Evolutionary conservation across 2,797 vertebrate genomes (phyloP), one percentile per base, ranked within the genome.

Genomic region (Morelia viridis): DNA sequence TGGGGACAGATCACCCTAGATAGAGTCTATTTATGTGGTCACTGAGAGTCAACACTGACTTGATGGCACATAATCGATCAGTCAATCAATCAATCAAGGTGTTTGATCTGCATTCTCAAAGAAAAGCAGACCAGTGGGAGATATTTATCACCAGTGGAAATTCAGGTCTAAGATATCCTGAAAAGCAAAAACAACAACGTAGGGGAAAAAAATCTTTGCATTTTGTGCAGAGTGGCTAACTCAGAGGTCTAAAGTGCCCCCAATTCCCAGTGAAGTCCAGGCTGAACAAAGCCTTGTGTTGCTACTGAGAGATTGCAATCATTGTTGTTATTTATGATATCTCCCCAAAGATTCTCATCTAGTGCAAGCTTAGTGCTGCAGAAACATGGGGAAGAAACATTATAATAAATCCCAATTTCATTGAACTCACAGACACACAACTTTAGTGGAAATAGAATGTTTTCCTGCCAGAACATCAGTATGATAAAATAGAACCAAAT

Each of bases 271-370:
- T 85, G 76, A 85, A 91, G 87, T 83, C 87, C 58, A 91, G 28
- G 28, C 84, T 11, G 31, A 89, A 61, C 68, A 89, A 93, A 93
- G 83, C 58, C 88, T 56, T 50, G 35, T 19, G 11, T 60, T 58
- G 85, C 85, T 65, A 62, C 68, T 91, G 91, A 90, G 92, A 24
- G 85, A 92, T 83, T 92, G 65, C 61, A 85, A 88, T 92, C 88
- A 92, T 84, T 93, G 71, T 87, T 92, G 60, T 91, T 90, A 93
- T 93, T 84, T 93, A 87, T 61, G 88, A 84, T 90, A 88, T 83
- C 71, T 87, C 68, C 53, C 68, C 71, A 92, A 93, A 87, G 58
- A 84, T n/a, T 26, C 65, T 46, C 76, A 84, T 64, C 88, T 89
- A 65, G 65, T 58, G 89, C 90, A 91, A 87, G 50, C 84, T 28